Evolutionary conservation across 2,888 invertebrate genomes (phyloP), one percentile per base, ranked within the genome.

Genomic region (Aelia acuminata): DNA sequence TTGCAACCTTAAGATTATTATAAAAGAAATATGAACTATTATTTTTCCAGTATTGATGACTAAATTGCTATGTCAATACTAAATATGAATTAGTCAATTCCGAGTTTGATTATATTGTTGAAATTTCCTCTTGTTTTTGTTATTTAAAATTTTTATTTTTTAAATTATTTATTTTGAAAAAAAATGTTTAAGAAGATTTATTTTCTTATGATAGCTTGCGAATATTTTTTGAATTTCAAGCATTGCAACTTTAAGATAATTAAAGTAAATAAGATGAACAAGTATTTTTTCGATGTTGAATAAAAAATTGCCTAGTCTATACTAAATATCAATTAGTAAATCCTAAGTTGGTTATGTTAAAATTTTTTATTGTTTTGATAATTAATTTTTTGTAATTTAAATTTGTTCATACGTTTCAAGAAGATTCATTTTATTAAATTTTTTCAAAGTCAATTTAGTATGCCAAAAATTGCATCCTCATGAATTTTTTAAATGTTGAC

Each of bases 1-100:
- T 31, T 63, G 31, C 63, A 63, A 63, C 63, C 63, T 63, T 31
- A 63, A 63, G 63, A 57, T 57, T 26, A 57, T 57, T 57, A 13
- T 13, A 13, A 26, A 26, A 3, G 13, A 26, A 57, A n/a, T 2
- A 26, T 57, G 2, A 57, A 57, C 11, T 57, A 11, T 1, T 50
- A 50, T 53, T 53, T 53, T 53, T n/a, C 22, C 53, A n/a, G 10
- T 8, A 3, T 53, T 53, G 53, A 53, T 53, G 7, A 53, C 53
- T n/a, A 18, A 49, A 49, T 49, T 20, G 49, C 18, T 20, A 7
- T 7, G 43, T 43, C 43, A 43, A 10, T 43, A 43, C 43, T 43
- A 10, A 43, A 43, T 43, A 18, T 49, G 49, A 18, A 49, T 49
- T 49, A 2, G 15, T 18, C 2, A 49, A 49, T n/a, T 53, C 50